A percentile compares a stretch with the other conserved stretches of the same genome.
phyloP scores from a whole-genome alignment of 2,888 invertebrate species.

The Melolontha melolontha region DNA sequence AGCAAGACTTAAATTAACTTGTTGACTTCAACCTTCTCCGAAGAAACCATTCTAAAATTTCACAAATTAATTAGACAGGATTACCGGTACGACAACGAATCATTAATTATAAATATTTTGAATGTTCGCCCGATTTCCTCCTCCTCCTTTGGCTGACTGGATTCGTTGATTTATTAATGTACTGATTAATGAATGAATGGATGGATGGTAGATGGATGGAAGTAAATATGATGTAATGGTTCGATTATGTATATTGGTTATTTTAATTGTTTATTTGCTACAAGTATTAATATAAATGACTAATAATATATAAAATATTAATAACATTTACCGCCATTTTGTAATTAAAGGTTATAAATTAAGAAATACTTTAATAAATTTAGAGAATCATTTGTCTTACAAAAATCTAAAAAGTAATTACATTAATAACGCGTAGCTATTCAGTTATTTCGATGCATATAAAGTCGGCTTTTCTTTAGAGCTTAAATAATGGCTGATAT shows the following conservation, averaged over 20 bases:
- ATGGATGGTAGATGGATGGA: constrained; percentile 12
- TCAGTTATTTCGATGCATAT: too few relatives aligned
- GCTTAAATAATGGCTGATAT: too few relatives aligned
- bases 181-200: constrained; percentile 24
- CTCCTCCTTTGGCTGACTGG: neutral
- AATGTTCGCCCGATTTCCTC: constrained; percentile 6
- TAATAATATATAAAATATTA: too few relatives aligned
- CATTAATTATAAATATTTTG: constrained; percentile 37
- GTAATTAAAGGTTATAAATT: too few relatives aligned
- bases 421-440: too few relatives aligned
- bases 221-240: constrained; percentile 28
- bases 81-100: constrained; percentile 17
- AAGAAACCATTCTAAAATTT: constrained; percentile 6
- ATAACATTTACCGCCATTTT: too few relatives aligned
- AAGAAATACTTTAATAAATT: too few relatives aligned
- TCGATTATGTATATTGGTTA: constrained; percentile 10
- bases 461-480: too few relatives aligned
- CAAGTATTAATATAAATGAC: too few relatives aligned
- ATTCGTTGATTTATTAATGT: constrained; percentile 29
- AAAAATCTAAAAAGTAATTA: too few relatives aligned
- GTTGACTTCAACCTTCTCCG: constrained; percentile 1
- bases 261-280: constrained; percentile 3
- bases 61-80: constrained; percentile 26
- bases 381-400: too few relatives aligned
- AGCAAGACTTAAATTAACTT: constrained; percentile 27